phyloP scores from a whole-genome alignment of 2,113 vertebrate genomes.

The Laticauda laticaudata region DNA sequence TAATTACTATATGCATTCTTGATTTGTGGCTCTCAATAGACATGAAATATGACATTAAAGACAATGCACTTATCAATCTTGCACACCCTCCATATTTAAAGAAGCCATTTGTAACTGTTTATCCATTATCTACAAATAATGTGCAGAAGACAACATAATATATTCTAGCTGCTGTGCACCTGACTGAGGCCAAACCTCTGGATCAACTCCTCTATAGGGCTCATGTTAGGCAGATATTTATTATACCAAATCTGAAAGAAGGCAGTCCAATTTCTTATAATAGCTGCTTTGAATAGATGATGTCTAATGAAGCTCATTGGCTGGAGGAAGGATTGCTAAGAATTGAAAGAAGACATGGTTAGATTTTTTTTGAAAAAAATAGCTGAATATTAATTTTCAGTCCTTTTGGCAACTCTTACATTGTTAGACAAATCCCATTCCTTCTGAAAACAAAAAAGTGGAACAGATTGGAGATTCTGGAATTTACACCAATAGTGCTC shows the following conservation, averaged over 20 bases:
- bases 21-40: background rate
- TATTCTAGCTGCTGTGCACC: background rate
- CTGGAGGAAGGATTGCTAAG: background rate
- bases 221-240: background rate
- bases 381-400: background rate
- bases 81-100: background rate
- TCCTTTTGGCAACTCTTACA: background rate
- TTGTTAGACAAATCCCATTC: background rate
- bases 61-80: background rate
- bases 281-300: background rate
- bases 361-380: background rate
- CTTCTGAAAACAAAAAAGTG: background rate
- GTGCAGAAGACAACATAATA: background rate
- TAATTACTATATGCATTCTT: background rate
- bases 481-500: background rate
- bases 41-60: background rate
- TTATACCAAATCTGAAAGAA: background rate
- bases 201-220: background rate
- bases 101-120: background rate
- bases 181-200: background rate
- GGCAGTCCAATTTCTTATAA: background rate
- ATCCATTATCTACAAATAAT: background rate
- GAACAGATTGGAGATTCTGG: background rate
- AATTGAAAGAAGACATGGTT: background rate
- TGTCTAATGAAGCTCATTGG: background rate